Evolutionary conservation across 2,797 vertebrate species (phyloP), one percentile per base, ranked within the genome.

Genomic region (Kryptolebias ocellatus): DNA sequence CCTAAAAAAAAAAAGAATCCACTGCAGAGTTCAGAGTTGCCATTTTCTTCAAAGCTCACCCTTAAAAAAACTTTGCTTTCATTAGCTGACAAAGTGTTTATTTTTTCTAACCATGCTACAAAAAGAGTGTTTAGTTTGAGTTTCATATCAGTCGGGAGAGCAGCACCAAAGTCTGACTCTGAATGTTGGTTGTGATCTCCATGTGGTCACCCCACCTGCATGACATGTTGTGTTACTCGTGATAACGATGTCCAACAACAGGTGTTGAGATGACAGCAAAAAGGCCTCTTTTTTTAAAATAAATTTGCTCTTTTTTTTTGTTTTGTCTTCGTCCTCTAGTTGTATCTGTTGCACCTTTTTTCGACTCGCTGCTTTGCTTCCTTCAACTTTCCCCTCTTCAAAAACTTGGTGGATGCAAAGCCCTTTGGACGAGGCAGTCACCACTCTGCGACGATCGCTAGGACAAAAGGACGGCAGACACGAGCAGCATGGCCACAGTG

Each of bases 401-500:
- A 68, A 52, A 73, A 60, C 77, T 65, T 0, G 28, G 66, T 71
- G 85, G 76, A 78, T 73, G 64, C 83, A 24, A 85, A 90, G 84
- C 89, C 82, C 89, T 85, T 87, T 69, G 76, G 80, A 78, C 76
- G 58, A 83, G 73, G 70, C 42, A 67, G 83, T 80, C 83, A 72
- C 58, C 74, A 45, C 64, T 4, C 16, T 0, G 70, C 2, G 71
- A 81, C 72, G 28, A 67, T 85, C 78, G 95, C 95, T 98, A 99
- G 92, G 97, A 99, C 79, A 96, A 93, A 64, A 96, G 82, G 51
- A 95, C 84, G 0, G 91, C 91, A 64, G 95, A 93, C 65, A 96
- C 80, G 46, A 97, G 94, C 86, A 98, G 92, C 63, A 92, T 92
- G 0, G 94, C 95, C 89, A 95, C 88, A 2, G 96, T 97, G 89